Evolutionary conservation across 2,888 invertebrate genomes (phyloP), one percentile per base, ranked within the genome.

Genomic region (Temnothorax ravouxi): DNA sequence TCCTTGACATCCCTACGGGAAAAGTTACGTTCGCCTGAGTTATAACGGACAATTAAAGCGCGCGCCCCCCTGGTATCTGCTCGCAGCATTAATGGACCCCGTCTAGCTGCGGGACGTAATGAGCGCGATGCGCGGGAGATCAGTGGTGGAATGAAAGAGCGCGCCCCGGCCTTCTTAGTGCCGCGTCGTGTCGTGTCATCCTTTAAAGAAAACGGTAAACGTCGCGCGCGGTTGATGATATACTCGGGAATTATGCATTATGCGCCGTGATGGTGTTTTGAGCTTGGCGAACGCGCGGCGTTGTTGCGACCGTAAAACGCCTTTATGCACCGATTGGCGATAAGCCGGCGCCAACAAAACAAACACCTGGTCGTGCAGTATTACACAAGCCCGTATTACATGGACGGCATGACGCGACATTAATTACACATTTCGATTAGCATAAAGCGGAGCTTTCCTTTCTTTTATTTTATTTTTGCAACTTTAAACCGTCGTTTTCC

Each of bases 41-140:
- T 90, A 90, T 88, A 89, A 90, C 86, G 86, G 86, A 90, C 89
- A 90, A 90, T 90, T 90, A 90, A 90, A 90, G 86, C 84, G 80
- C 82, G 64, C 83, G 50, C 11, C 41, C 41, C 11, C 59, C 72
- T 54, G 82, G 88, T 88, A 89, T 89, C 90, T 89, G 84, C 83
- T 81, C 81, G 82, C 84, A 83, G 88, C 89, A 89, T 89, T 89
- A 89, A 89, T 84, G 87, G 89, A 84, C 81, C 83, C 81, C 83
- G 67, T 77, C 83, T 72, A 83, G 80, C 82, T 67, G 80, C 56
- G 88, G 84, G 67, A 72, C 75, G 64, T 50, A 74, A 79, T 76
- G 84, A 84, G 86, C 52, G 71, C 72, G 79, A 80, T 41, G 59
- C 79, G 79, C 77, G 87, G 86, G 85, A 85, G 88, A 87, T 88